Evolutionary conservation across 1,140 invertebrate genomes (phyloP).

Genomic region (Neelides sp.): DNA sequence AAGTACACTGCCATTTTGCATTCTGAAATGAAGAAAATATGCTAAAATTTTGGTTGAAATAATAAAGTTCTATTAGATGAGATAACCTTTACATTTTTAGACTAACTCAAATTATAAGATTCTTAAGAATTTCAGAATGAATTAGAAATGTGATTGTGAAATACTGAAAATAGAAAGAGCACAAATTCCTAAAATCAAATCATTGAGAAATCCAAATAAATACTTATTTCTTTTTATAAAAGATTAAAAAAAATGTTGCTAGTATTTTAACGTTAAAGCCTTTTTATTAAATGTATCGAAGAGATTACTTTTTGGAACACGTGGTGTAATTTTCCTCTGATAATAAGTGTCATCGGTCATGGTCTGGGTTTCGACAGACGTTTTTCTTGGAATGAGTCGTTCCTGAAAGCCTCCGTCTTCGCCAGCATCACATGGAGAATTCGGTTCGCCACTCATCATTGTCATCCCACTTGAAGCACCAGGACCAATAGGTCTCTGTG

Average conservation of each 20-base stretch:
- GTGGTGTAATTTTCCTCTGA: constrained; percentile 30
- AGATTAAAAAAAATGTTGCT: not conserved
- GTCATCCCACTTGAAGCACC: no score
- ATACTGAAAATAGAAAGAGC: no score
- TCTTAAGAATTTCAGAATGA: no score
- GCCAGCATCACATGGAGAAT: constrained; percentile 12
- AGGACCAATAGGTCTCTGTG: no score
- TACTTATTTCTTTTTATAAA: no score
- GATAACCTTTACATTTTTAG: not conserved
- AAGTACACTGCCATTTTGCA: constrained; percentile 31
- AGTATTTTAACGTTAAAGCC: not conserved
- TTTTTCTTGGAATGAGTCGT: constrained; percentile 26
- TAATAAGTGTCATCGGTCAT: constrained; percentile 29
- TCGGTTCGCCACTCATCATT: no score
- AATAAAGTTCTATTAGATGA: not conserved
- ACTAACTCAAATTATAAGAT: no score
- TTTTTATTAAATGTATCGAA: not conserved
- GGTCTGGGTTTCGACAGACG: constrained; percentile 30
- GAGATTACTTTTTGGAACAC: constrained; percentile 29
- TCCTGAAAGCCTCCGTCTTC: constrained; percentile 31
- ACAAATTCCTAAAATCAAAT: no score
- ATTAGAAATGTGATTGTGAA: no score
- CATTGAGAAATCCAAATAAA: no score
- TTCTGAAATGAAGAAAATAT: constrained; percentile 13
- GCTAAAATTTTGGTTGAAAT: not conserved